phyloP scores from a whole-genome alignment of 1,140 invertebrate species.

The Trichonephila clavipes region DNA sequence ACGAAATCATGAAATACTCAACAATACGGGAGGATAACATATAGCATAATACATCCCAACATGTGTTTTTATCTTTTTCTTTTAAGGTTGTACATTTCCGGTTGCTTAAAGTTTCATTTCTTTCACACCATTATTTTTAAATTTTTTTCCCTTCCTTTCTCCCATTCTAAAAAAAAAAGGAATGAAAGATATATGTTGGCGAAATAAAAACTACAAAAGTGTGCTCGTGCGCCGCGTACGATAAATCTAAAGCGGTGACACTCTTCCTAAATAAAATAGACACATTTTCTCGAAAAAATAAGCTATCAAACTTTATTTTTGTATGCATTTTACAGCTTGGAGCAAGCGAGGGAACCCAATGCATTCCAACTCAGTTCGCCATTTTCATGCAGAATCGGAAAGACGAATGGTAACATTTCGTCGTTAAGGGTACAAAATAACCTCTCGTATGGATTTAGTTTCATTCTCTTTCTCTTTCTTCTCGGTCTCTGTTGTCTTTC shows the following conservation, averaged over 20 bases:
- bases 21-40: too few species aligned
- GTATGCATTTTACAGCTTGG: neutral
- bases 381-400: neutral
- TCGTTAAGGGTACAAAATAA: constrained; percentile 36
- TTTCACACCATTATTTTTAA: too few species aligned
- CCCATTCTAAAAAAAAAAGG: neutral
- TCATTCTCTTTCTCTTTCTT: constrained; percentile 17
- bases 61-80: too few species aligned
- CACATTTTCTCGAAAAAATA: constrained; percentile 28
- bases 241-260: constrained; percentile 54
- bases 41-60: too few species aligned
- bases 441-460: constrained; percentile 37
- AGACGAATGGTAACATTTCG: constrained; percentile 13
- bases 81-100: neutral
- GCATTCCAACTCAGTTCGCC: neutral
- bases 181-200: constrained; percentile 11
- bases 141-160: neutral
- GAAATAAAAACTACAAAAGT: constrained; percentile 51
- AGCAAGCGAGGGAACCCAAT: neutral
- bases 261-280: constrained; percentile 52
- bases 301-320: constrained; percentile 62
- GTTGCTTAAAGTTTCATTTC: neutral
- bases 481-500: constrained; percentile 4
- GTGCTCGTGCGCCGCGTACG: neutral
- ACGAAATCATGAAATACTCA: too few species aligned